These are phyloP conservation scores for Argya squamiceps DNA, from an alignment of 2,797 vertebrate species.

Conservation along the genomic window DNA sequence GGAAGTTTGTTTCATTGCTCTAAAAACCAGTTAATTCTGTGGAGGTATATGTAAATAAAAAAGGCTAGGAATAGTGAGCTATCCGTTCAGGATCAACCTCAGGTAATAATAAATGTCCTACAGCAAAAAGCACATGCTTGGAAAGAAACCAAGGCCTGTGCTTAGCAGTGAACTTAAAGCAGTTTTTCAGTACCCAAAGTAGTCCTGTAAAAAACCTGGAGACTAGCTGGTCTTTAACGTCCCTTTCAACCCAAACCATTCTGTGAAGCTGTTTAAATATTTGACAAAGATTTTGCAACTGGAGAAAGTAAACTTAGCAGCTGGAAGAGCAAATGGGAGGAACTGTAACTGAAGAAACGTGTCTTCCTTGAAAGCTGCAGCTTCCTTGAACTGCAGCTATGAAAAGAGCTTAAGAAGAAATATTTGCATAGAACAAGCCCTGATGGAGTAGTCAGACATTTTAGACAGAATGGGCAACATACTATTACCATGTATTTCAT, in stretches of 20 bases:
- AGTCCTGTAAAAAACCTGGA: not conserved
- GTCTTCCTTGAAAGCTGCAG: not conserved
- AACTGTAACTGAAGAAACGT: not conserved
- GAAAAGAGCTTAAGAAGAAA: not conserved
- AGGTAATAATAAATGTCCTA: not conserved
- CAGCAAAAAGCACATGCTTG: not conserved
- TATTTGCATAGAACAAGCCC: conserved; percentile 16
- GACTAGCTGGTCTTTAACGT: not conserved
- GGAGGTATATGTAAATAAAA: not conserved
- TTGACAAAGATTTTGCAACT: not conserved
- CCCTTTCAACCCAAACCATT: not conserved
- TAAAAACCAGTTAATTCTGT: not conserved
- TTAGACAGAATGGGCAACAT: conserved; percentile 17
- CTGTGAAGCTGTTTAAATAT: not conserved
- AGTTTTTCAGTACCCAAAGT: not conserved
- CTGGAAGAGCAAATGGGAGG: not conserved
- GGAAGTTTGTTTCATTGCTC: not conserved
- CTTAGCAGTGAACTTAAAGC: not conserved
- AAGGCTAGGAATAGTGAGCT: not conserved
- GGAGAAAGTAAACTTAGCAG: not conserved
- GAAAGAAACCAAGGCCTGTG: not conserved
- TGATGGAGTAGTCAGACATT: not conserved
- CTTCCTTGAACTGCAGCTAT: not conserved
- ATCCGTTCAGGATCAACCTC: not conserved
- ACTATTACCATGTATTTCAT: conserved; percentile 15